A percentile compares a stretch with the other conserved stretches of the same genome.
Conservation (phyloP, 2,797 vertebrate genomes). For the Gila robusta region DNA sequence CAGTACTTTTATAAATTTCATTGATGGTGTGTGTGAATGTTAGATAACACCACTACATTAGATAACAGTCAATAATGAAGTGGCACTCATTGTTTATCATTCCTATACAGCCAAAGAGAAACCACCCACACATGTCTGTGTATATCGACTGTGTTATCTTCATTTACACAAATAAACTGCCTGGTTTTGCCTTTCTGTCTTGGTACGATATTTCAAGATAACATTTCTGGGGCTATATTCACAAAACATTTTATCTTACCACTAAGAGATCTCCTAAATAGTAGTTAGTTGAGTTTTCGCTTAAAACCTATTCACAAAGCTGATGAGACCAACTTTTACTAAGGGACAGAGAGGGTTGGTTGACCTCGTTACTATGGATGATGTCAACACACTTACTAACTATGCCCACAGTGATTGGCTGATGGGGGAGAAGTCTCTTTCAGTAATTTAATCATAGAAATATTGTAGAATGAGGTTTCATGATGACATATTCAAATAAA, state of each 20-base stretch:
- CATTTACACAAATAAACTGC: background rate
- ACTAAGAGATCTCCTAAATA: background rate
- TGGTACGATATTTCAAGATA: background rate
- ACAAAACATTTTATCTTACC: background rate
- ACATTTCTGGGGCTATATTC: background rate
- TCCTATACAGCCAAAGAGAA: slow-evolving; percentile 12
- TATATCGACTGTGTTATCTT: background rate
- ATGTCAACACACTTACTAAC: too few relatives aligned
- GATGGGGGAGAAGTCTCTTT: too few relatives aligned
- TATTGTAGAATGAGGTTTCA: too few relatives aligned
- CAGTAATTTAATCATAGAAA: too few relatives aligned
- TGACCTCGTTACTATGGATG: too few relatives aligned
- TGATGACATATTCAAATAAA: too few relatives aligned
- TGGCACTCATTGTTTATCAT: slow-evolving; percentile 9
- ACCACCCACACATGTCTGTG: background rate
- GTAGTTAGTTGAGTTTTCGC: too few relatives aligned
- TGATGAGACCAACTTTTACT: too few relatives aligned
- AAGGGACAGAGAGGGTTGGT: too few relatives aligned
- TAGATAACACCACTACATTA: slow-evolving; percentile 3
- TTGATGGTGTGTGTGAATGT: slow-evolving; percentile 4
- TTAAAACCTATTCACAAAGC: too few relatives aligned
- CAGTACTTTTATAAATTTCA: background rate
- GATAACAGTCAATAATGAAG: background rate
- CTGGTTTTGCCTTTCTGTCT: background rate
- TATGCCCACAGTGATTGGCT: too few relatives aligned